These are phyloP conservation scores for Gulo gulo DNA, from an alignment of 2,113 vertebrate genomes.

Conservation along the genomic window DNA sequence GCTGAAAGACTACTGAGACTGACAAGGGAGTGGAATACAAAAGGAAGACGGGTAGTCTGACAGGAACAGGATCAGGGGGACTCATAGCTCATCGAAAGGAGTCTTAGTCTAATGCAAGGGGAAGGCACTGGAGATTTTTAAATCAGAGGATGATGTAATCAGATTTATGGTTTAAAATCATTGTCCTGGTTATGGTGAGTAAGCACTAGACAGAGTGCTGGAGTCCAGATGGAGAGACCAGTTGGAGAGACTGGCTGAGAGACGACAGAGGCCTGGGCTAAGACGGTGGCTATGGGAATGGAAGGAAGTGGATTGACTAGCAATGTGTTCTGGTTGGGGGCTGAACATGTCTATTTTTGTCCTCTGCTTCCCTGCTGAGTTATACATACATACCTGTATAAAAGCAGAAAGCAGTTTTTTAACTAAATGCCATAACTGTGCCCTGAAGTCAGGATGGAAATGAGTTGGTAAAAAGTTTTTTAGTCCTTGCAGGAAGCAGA, in stretches of 20 bases:
- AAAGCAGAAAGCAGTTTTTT: neutral
- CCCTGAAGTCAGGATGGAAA: neutral
- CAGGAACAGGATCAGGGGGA: neutral
- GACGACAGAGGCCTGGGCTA: neutral
- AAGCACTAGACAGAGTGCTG: neutral
- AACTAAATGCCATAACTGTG: neutral
- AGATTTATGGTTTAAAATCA: neutral
- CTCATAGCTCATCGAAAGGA: neutral
- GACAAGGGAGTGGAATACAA: neutral
- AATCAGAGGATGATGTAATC: neutral
- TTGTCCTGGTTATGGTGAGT: neutral
- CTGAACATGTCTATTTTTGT: neutral
- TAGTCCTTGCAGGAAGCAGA: neutral
- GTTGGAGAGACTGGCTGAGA: neutral
- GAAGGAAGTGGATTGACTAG: neutral
- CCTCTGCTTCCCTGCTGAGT: neutral
- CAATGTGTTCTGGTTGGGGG: no score
- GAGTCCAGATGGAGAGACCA: neutral
- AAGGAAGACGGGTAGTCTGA: neutral
- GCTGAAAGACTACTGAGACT: neutral
- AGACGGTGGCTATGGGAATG: neutral
- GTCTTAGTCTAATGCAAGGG: neutral
- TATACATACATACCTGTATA: neutral
- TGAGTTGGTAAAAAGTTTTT: neutral
- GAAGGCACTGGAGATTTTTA: neutral